Evolutionary conservation across 2,888 invertebrate species (phyloP), one percentile per base, ranked within the genome.

Genomic region (Lissonota sp.): DNA sequence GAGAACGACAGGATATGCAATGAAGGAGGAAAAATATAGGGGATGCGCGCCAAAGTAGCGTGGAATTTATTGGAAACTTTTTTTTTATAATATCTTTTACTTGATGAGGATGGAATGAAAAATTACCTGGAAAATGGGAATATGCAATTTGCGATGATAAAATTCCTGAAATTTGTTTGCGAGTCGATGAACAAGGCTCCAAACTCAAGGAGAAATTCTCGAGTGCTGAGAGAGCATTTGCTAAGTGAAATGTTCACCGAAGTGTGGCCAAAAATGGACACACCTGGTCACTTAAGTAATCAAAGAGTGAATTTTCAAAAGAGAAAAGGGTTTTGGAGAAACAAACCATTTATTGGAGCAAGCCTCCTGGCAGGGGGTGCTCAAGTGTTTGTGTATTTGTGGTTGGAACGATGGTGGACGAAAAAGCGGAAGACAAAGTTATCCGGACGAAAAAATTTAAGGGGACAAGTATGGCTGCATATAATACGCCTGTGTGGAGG

Each of bases 281-380:
- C 72, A 70, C 64, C 72, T 72, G 78, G 72, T 44, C 78, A 44
- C 46, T 64, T 58, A 72, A 64, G 42, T 58, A 71, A 49, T 40
- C 40, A 10, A 14, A 37, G 49, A 39, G 40, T 26, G n/a, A 16
- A 16, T 39, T 40, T 57, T 26, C 26, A 57, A 26, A 44, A 53
- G 55, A 16, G 44, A 44, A 51, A 40, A 12, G 49, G 16, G 44
- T n/a, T n/a, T n/a, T 26, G 26, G 26, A 26, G 4, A 14, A 63
- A 4, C 6, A 44, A 58, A 49, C 60, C 12, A 49, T 44, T 69
- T 57, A 5, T 26, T 26, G 26, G 26, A 26, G 26, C 26, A 26
- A 26, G 26, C 26, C 26, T 26, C 3, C 26, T 1, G 3, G 26
- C 26, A 26, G 26, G 26, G 26, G 26, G 3, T 26, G 26, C 26